These are phyloP conservation scores for Hippocampus mohnikei DNA, from an alignment of 2,113 vertebrate species.

Conservation along the genomic window DNA sequence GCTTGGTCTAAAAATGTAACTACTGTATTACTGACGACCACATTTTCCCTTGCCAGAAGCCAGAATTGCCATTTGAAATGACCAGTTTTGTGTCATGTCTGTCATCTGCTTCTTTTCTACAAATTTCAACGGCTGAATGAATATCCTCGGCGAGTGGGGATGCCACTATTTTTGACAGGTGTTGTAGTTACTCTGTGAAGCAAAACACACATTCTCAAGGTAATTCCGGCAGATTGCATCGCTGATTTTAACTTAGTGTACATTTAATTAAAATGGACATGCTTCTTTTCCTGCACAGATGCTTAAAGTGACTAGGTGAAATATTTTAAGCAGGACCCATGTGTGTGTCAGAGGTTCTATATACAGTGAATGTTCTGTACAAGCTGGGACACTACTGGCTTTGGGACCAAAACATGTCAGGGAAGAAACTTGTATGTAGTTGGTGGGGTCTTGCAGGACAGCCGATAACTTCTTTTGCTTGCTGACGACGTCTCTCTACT, in stretches of 20 bases:
- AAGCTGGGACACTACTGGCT: slow-evolving; percentile 16
- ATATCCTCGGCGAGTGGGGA: no score
- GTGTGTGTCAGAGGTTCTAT: slow-evolving; percentile 21
- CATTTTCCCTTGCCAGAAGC: no score
- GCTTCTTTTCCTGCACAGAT: slow-evolving; percentile 2
- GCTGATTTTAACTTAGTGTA: not conserved
- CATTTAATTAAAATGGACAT: not conserved
- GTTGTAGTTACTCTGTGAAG: not conserved
- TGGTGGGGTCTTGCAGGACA: not conserved
- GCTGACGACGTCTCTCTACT: slow-evolving; percentile 66
- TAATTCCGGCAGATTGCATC: not conserved
- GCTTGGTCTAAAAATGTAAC: no score
- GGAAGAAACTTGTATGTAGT: not conserved
- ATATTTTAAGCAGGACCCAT: not conserved
- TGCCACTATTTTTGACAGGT: not conserved
- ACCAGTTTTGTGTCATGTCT: no score
- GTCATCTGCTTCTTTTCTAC: no score
- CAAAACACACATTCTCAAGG: not conserved
- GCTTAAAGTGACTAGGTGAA: slow-evolving; percentile 8
- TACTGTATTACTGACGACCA: no score
- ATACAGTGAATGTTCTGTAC: slow-evolving; percentile 45
- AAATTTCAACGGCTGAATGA: no score
- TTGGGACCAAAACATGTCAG: slow-evolving; percentile 1
- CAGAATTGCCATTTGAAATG: no score
- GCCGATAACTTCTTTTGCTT: not conserved